phyloP scores from a whole-genome alignment of 1,140 invertebrate species.

The Agrypnia vestita region DNA sequence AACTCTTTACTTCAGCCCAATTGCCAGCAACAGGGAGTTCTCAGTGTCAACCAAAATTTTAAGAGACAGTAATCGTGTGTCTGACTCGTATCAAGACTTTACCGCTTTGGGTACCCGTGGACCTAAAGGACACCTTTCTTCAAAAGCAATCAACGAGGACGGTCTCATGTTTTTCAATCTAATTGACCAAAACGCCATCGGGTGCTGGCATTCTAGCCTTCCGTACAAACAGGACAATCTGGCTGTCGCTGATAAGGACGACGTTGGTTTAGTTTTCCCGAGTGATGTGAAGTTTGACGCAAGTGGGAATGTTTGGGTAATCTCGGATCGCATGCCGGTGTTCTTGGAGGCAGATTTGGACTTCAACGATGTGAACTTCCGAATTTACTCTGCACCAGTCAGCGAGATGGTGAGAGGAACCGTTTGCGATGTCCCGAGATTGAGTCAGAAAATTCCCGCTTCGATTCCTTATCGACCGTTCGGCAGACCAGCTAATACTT shows the following conservation, averaged over 20 bases:
- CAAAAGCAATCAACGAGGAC: constrained; percentile 81
- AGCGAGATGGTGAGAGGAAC: constrained; percentile 79
- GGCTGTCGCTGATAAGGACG: constrained; percentile 82
- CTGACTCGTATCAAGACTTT: constrained; percentile 82
- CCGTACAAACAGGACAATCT: constrained; percentile 79
- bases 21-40: constrained; percentile 84
- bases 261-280: constrained; percentile 84
- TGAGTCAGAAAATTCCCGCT: background rate
- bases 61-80: constrained; percentile 77
- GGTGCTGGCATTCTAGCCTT: constrained; percentile 83
- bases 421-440: constrained; percentile 75
- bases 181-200: constrained; percentile 85
- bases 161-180: constrained; percentile 85
- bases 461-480: constrained; percentile 4
- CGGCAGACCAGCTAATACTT: constrained; percentile 12
- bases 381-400: constrained; percentile 80
- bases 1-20: constrained; percentile 83
- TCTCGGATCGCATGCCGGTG: constrained; percentile 86
- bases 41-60: constrained; percentile 83
- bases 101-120: constrained; percentile 79
- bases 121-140: constrained; percentile 79
- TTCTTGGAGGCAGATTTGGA: constrained; percentile 82
- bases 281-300: constrained; percentile 84
- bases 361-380: constrained; percentile 85
- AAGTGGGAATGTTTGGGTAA: constrained; percentile 80